Base-by-base conservation (phyloP, 2,113 vertebrate genomes). In the Emydocephalus ijimae region DNA sequence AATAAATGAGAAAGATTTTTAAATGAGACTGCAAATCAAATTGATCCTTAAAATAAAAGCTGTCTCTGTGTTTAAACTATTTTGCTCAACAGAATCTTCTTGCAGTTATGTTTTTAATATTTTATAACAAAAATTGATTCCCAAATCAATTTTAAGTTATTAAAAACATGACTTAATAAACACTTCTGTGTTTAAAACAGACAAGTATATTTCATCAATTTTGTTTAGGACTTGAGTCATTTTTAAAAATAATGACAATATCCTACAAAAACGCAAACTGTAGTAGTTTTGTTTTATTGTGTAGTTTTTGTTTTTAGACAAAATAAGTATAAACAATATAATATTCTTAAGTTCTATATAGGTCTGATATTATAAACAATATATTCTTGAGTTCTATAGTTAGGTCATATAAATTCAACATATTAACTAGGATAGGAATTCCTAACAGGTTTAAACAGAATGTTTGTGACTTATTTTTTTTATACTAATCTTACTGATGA, bases 51-150 rank as follows among this genome's bases (percentile, higher is more conserved):
- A 93, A 94, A 94, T 93, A 92, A 96, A 96, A 95, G 91, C 95
- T 95, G 64, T 95, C 92, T 94, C 93, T 94, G 96, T 93, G 96
- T 96, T 95, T 96, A 96, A 89, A 94, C 91, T 95, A 93, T 92
- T 94, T 74, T 96, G 92, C 93, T 88, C 92, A 96, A 87, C 91
- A 94, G 87, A 94, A 93, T 95, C 57, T 93, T 89, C 93, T 2
- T 9, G 92, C 97, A 96, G 95, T 97, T 96, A 92, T 95, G 56
- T 96, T 97, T 95, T 97, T 96, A 96, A 92, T 96, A 91, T 95
- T 96, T 95, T 95, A 93, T 93, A 91, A 94, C 96, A 91, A 94
- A 95, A 97, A 94, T 95, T 96, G 96, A 97, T 97, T 96, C 94
- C 88, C 94, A 95, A 97, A 96, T 91, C 96, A 95, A 93, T 93